phyloP scores from a whole-genome alignment of 2,113 vertebrate species.

The Epinephelus moara region DNA sequence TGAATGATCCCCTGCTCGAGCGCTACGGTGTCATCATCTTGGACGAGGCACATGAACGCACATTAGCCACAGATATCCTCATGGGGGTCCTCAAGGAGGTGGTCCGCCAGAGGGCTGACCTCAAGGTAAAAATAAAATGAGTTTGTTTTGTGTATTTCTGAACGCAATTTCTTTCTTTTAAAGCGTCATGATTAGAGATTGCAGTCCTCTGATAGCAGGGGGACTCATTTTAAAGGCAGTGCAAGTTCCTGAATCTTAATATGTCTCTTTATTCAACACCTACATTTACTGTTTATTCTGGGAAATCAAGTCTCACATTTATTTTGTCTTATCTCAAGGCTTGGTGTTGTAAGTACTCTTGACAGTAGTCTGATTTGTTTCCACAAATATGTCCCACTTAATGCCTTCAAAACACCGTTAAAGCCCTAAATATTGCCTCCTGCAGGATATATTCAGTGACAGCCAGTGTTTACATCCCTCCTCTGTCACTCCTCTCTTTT shows the following conservation, averaged over 20 bases:
- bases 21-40: conserved; percentile 97
- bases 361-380: conserved; percentile 26
- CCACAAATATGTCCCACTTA: conserved; percentile 25
- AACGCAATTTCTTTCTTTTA: neutral
- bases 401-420: conserved; percentile 12
- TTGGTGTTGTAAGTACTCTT: neutral
- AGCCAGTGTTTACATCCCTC: conserved; percentile 32
- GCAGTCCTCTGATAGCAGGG: neutral
- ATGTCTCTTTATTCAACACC: neutral
- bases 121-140: conserved; percentile 87
- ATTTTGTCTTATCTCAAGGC: neutral
- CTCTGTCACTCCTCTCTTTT: conserved; percentile 34
- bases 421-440: conserved; percentile 30
- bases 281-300: neutral
- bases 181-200: neutral
- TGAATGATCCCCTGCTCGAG: conserved; percentile 97
- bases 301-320: neutral
- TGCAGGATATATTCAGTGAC: conserved; percentile 22
- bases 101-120: conserved; percentile 92
- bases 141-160: neutral
- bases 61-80: conserved; percentile 96
- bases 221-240: conserved; percentile 9
- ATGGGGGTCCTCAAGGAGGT: conserved; percentile 98
- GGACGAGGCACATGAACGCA: conserved; percentile 97
- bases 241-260: neutral